These are phyloP conservation scores for Lepidonotus clava DNA, from an alignment of 2,888 invertebrate genomes.

Conservation along the genomic window DNA sequence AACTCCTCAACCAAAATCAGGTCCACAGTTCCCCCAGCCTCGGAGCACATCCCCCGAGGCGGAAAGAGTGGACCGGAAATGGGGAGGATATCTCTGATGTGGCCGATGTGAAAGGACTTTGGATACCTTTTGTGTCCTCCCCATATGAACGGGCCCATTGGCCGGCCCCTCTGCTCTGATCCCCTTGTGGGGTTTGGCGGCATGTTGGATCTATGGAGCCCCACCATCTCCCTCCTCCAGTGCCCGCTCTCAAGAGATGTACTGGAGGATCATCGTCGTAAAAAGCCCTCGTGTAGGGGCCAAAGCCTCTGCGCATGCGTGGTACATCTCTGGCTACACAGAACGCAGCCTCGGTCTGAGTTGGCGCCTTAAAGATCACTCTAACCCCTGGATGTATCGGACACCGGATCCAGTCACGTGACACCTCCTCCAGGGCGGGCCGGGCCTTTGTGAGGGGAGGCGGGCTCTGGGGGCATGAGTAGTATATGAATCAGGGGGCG, in stretches of 20 bases:
- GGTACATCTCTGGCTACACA: not conserved
- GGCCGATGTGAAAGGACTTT: not conserved
- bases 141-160: not conserved
- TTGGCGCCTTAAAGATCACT: not conserved
- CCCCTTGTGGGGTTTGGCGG: not conserved
- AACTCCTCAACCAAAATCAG: no score
- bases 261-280: no score
- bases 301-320: not conserved
- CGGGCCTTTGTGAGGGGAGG: not conserved
- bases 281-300: no score
- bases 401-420: not conserved
- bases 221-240: not conserved
- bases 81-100: not conserved
- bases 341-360: not conserved
- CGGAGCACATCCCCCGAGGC: not conserved
- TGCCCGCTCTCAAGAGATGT: no score
- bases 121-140: not conserved
- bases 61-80: not conserved
- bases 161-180: not conserved
- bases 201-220: no score
- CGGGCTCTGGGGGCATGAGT: not conserved
- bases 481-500: not conserved
- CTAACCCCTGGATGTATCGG: not conserved
- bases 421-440: not conserved
- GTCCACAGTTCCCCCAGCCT: no score